Conservation (phyloP, 2,113 vertebrate species). For the Chionomys nivalis region DNA sequence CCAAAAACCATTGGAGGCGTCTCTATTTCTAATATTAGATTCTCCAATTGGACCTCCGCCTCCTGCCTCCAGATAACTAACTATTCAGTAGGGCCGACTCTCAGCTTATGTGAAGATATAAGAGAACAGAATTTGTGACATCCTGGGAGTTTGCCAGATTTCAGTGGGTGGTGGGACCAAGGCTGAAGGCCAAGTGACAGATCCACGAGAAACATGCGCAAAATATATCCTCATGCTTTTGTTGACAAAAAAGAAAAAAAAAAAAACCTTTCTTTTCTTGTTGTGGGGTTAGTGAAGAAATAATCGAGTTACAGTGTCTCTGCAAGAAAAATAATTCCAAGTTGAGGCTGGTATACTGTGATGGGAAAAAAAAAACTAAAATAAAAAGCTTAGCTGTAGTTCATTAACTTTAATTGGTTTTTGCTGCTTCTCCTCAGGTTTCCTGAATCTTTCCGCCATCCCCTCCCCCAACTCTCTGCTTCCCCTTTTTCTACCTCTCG, state of each 20-base stretch:
- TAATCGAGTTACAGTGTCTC: slow-evolving; percentile 73
- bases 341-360: slow-evolving; percentile 82
- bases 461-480: slow-evolving; percentile 86
- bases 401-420: slow-evolving; percentile 86
- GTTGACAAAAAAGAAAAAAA: slow-evolving; percentile 67
- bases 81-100: slow-evolving; percentile 76
- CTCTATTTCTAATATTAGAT: slow-evolving; percentile 87
- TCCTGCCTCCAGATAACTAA: slow-evolving; percentile 86
- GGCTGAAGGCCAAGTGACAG: slow-evolving; percentile 76
- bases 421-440: slow-evolving; percentile 86
- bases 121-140: slow-evolving; percentile 78
- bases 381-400: slow-evolving; percentile 84
- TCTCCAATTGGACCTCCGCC: slow-evolving; percentile 86
- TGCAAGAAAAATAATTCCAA: slow-evolving; percentile 83
- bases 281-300: slow-evolving; percentile 71
- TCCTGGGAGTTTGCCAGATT: slow-evolving; percentile 81
- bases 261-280: slow-evolving; percentile 39
- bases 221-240: slow-evolving; percentile 54
- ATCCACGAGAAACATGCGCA: slow-evolving; percentile 59
- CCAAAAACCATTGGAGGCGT: slow-evolving; percentile 85
- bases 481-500: slow-evolving; percentile 89
- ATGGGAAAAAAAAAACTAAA: slow-evolving; percentile 78
- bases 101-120: slow-evolving; percentile 80
- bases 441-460: slow-evolving; percentile 87
- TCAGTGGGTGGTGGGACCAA: slow-evolving; percentile 80